Conservation (phyloP, 2,888 invertebrate genomes). For the Leptarthrus brevirostris region DNA sequence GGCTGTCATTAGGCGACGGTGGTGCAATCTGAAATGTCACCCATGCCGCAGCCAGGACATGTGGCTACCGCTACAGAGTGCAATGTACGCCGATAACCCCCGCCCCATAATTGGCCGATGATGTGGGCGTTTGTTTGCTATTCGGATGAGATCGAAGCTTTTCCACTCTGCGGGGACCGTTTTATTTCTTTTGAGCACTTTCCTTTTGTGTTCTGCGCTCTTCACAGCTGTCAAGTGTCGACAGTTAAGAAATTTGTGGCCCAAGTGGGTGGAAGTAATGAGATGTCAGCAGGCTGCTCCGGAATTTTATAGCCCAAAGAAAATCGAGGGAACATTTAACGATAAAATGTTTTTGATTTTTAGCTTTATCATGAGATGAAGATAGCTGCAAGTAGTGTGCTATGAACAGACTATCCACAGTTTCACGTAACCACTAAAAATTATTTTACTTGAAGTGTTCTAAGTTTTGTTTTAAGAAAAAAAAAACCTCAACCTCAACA, state of each 20-base stretch:
- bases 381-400: too few relatives aligned
- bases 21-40: not conserved
- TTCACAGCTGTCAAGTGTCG: slow-evolving; percentile 45
- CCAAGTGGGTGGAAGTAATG: slow-evolving; percentile 36
- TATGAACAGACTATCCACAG: too few relatives aligned
- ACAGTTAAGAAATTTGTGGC: slow-evolving; percentile 50
- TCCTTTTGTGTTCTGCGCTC: not conserved
- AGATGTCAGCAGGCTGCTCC: slow-evolving; percentile 44
- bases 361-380: not conserved
- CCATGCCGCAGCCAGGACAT: not conserved
- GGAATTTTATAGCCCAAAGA: slow-evolving; percentile 8
- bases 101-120: not conserved
- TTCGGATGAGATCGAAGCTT: slow-evolving; percentile 1
- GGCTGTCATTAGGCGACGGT: slow-evolving; percentile 6
- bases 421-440: too few relatives aligned
- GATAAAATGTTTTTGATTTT: not conserved
- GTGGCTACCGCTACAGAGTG: not conserved
- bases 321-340: slow-evolving; percentile 10
- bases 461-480: too few relatives aligned
- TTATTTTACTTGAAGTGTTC: too few relatives aligned
- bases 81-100: not conserved
- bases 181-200: not conserved
- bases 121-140: slow-evolving; percentile 5
- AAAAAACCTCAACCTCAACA: too few relatives aligned
- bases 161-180: not conserved